A percentile compares a stretch with the other conserved stretches of the same genome.
These are phyloP conservation scores for Eristalis intricaria DNA, from an alignment of 2,888 invertebrate genomes.

Conservation along the genomic window DNA sequence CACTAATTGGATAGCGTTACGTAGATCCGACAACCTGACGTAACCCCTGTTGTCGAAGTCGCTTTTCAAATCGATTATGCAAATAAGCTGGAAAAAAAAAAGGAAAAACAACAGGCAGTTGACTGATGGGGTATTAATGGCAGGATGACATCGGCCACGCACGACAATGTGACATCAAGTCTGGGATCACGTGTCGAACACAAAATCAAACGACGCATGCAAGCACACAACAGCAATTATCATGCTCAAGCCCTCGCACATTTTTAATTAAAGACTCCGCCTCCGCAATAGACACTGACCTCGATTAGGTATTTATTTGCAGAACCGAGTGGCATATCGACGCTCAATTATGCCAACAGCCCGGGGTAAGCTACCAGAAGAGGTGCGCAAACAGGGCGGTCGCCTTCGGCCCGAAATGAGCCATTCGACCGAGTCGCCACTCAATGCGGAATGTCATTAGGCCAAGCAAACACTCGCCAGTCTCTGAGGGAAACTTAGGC, in stretches of 20 bases:
- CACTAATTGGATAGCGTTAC: not conserved
- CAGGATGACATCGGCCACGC: not conserved
- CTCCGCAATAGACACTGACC: not conserved
- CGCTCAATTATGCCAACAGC: not conserved
- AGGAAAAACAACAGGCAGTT: not conserved
- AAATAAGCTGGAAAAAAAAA: not conserved
- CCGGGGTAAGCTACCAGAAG: not conserved
- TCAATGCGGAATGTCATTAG: not conserved
- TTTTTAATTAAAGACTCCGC: not conserved
- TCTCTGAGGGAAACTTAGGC: not conserved
- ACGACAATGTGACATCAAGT: not conserved
- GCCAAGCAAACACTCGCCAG: not conserved
- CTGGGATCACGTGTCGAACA: not conserved
- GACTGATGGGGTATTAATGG: conserved; percentile 1
- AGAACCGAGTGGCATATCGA: not conserved
- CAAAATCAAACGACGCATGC: not conserved
- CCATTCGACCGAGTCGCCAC: not conserved
- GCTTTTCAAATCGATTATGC: not conserved
- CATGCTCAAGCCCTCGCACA: not conserved
- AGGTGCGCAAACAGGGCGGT: not conserved
- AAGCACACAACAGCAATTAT: not conserved
- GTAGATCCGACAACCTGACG: not conserved
- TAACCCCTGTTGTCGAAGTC: not conserved
- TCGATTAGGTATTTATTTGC: conserved; percentile 1
- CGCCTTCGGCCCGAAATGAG: too few relatives aligned